Evolutionary conservation across 2,888 invertebrate species (phyloP).

Genomic region (Metacarcinus magister): DNA sequence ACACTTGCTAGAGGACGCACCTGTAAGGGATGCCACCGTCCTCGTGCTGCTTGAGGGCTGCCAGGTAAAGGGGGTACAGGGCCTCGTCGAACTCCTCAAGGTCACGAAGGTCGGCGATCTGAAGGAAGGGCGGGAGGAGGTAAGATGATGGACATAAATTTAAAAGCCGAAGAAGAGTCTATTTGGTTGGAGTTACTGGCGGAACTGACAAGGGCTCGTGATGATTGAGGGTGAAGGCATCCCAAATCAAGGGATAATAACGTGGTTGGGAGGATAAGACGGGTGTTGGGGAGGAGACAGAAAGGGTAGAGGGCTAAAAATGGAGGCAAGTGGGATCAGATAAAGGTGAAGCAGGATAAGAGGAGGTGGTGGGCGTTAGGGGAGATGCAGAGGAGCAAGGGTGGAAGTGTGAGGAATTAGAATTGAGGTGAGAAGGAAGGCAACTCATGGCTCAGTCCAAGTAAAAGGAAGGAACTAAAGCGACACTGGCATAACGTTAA

Average conservation of each 20-base stretch:
- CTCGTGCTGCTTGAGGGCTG: conserved; percentile 92
- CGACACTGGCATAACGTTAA: too few species aligned
- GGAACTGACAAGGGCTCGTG: neutral
- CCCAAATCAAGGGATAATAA: neutral
- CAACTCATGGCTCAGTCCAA: too few species aligned
- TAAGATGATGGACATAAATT: too few species aligned
- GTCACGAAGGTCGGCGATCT: conserved; percentile 94
- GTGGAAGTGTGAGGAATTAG: neutral
- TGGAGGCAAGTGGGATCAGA: neutral
- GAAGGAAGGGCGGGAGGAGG: conserved; percentile 78
- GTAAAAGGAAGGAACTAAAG: too few species aligned
- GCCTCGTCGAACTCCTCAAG: conserved; percentile 93
- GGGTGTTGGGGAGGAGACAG: neutral
- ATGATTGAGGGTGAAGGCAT: neutral
- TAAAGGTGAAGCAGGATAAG: neutral
- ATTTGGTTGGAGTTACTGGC: neutral
- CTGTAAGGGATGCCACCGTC: conserved; percentile 89
- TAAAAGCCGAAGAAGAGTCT: too few species aligned
- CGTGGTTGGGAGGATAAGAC: neutral
- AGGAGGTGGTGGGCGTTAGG: neutral
- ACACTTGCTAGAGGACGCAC: conserved; percentile 84
- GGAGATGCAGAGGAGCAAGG: neutral
- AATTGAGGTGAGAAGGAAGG: too few species aligned
- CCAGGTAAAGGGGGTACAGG: conserved; percentile 92
- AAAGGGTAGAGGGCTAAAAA: neutral